Evolutionary conservation across 2,797 vertebrate species (phyloP).

Genomic region (Potorous gilbertii): DNA sequence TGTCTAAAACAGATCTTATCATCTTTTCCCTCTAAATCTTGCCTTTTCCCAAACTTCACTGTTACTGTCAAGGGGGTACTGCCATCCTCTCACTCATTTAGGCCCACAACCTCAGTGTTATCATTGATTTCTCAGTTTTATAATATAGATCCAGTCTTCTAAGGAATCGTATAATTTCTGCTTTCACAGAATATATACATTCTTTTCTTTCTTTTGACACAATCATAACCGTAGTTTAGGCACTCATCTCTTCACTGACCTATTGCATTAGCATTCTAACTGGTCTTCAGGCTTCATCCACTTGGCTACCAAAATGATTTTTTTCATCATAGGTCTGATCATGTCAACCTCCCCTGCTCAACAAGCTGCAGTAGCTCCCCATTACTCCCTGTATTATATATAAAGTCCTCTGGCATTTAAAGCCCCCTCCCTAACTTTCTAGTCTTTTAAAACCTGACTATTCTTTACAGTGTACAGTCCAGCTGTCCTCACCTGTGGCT

Average conservation of each 20-base stretch:
- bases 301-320: not conserved
- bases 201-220: not conserved
- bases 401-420: not conserved
- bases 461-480: not conserved
- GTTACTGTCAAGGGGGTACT: too few relatives aligned
- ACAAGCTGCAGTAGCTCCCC: not conserved
- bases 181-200: not conserved
- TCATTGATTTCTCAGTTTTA: not conserved
- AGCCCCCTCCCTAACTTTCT: not conserved
- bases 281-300: not conserved
- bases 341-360: not conserved
- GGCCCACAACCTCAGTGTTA: not conserved
- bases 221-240: not conserved
- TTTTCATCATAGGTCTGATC: not conserved
- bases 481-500: not conserved
- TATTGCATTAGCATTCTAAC: not conserved
- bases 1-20: not conserved
- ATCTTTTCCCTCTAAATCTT: not conserved
- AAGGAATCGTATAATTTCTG: not conserved
- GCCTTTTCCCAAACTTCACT: not conserved
- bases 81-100: too few relatives aligned
- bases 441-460: not conserved
- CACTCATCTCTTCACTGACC: not conserved
- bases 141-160: not conserved
- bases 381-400: not conserved